phyloP scores from a whole-genome alignment of 2,113 vertebrate genomes.

The Xenopus tropicalis region DNA sequence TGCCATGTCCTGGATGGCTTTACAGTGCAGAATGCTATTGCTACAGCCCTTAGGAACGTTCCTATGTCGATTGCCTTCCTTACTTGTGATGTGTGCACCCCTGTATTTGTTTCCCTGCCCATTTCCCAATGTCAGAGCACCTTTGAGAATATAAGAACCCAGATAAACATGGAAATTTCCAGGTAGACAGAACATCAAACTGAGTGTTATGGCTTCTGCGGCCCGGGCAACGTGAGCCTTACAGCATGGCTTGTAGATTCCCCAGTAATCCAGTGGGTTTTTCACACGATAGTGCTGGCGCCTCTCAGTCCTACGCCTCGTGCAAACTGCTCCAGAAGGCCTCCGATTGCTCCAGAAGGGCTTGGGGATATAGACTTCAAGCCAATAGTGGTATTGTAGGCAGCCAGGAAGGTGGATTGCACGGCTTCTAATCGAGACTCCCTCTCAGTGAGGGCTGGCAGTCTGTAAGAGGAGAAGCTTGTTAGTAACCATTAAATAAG shows the following conservation, averaged over 20 bases:
- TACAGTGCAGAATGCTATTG: too few species aligned
- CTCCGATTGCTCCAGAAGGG: conserved; percentile 85
- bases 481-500: too few species aligned
- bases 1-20: too few species aligned
- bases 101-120: too few species aligned
- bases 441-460: conserved; percentile 68
- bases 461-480: conserved; percentile 49
- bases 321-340: conserved; percentile 92
- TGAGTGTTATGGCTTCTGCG: conserved; percentile 11
- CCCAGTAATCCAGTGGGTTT: neutral
- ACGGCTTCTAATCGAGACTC: conserved; percentile 87
- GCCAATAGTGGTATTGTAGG: conserved; percentile 90
- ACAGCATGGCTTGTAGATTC: conserved; percentile 52
- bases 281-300: conserved; percentile 79
- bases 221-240: neutral
- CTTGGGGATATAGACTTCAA: conserved; percentile 77
- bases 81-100: neutral
- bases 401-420: conserved; percentile 83
- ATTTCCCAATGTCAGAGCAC: neutral
- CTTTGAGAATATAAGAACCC: neutral
- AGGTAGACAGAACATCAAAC: neutral
- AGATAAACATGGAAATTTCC: neutral
- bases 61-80: neutral
- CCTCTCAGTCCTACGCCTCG: conserved; percentile 87
- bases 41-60: neutral